Evolutionary conservation across 2,888 invertebrate genomes (phyloP).

Genomic region (Nymphalis c-album): DNA sequence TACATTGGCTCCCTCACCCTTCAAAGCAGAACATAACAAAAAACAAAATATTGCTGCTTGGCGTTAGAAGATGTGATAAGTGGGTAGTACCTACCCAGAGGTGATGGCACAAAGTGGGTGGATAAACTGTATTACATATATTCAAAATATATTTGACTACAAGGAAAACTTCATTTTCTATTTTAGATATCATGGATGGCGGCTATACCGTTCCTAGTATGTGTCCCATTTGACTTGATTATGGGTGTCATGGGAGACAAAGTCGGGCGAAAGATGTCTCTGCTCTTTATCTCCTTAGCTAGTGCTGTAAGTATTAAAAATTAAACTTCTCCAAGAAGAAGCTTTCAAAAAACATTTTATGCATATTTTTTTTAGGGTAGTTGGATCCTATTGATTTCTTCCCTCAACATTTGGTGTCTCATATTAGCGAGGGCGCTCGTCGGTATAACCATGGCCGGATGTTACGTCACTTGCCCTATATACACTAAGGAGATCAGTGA

Average conservation of each 20-base stretch:
- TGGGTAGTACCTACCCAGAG: too few relatives aligned
- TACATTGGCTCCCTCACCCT: too few relatives aligned
- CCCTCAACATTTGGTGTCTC: conserved; percentile 60
- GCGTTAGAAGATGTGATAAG: too few relatives aligned
- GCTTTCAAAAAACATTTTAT: not conserved
- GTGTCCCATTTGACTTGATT: conserved; percentile 51
- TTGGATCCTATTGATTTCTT: conserved; percentile 59
- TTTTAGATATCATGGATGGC: conserved; percentile 70
- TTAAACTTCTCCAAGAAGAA: not conserved
- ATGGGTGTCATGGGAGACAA: conserved; percentile 57
- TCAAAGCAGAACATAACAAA: too few relatives aligned
- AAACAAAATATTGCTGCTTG: too few relatives aligned
- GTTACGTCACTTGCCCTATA: conserved; percentile 68
- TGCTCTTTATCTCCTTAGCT: conserved; percentile 55
- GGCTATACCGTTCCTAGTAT: conserved; percentile 55
- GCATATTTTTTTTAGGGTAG: conserved; percentile 39
- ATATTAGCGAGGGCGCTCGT: conserved; percentile 57
- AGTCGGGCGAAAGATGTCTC: conserved; percentile 57
- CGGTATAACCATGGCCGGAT: conserved; percentile 61
- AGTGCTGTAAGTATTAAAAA: conserved; percentile 52
- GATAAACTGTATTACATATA: too few relatives aligned
- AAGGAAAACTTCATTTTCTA: too few relatives aligned
- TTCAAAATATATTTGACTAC: too few relatives aligned
- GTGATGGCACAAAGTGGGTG: too few relatives aligned
- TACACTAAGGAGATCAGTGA: conserved; percentile 82